These are phyloP conservation scores for Momotus momota DNA, from an alignment of 2,797 vertebrate genomes.

Conservation along the genomic window DNA sequence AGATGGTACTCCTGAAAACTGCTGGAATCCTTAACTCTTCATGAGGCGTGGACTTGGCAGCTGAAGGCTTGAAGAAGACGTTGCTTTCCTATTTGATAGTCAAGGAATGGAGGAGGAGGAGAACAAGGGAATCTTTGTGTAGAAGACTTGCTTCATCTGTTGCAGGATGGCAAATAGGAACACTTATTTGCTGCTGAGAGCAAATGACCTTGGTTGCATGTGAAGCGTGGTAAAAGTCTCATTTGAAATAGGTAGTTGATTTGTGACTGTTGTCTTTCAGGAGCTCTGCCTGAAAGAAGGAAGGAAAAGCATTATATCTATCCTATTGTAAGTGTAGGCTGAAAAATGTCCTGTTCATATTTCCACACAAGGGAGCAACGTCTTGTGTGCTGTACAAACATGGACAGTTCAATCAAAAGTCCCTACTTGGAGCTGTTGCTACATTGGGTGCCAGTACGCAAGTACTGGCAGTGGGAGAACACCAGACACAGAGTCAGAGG, in stretches of 20 bases:
- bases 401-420: not conserved
- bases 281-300: not conserved
- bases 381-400: not conserved
- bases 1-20: not conserved
- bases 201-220: not conserved
- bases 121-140: not conserved
- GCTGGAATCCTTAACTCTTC: not conserved
- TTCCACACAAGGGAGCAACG: fast-evolving
- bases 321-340: not conserved
- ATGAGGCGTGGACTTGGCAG: not conserved
- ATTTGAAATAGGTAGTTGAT: not conserved
- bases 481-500: not conserved
- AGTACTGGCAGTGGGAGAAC: not conserved
- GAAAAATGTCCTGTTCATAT: not conserved
- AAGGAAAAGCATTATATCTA: not conserved
- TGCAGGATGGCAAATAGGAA: not conserved
- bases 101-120: not conserved
- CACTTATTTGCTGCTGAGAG: not conserved
- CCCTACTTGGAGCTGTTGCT: not conserved
- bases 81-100: not conserved
- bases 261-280: not conserved
- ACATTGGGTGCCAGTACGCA: fast-evolving
- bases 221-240: not conserved
- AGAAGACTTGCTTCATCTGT: not conserved
- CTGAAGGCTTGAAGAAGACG: not conserved